phyloP scores from a whole-genome alignment of 1,140 invertebrate genomes.

The Dryas iulia region DNA sequence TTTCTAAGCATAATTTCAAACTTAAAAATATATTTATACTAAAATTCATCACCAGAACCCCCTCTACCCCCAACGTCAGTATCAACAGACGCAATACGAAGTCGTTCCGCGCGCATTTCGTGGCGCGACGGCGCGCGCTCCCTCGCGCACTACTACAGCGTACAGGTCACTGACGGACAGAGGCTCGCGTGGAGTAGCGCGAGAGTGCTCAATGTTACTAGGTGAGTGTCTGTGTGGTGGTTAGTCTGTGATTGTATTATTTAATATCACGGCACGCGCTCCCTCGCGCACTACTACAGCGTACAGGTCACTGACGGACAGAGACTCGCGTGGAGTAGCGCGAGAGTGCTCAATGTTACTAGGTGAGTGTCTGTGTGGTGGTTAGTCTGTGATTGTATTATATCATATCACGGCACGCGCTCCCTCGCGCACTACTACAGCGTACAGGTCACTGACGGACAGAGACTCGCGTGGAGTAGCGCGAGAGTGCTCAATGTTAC shows the following conservation, averaged over 20 bases:
- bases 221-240: no score
- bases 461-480: conserved; percentile 58
- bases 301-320: conserved; percentile 61
- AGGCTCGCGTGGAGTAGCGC: conserved; percentile 61
- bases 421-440: conserved; percentile 69
- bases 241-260: no score
- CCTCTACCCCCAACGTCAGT: conserved; percentile 69
- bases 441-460: conserved; percentile 58
- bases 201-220: conserved; percentile 63
- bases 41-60: conserved; percentile 59
- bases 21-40: background rate
- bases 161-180: conserved; percentile 61
- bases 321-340: conserved; percentile 58
- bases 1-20: no score
- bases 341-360: conserved; percentile 63
- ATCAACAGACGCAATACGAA: conserved; percentile 70
- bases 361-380: no score
- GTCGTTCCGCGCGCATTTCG: conserved; percentile 62
- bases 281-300: conserved; percentile 67
- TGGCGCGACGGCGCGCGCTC: conserved; percentile 63
- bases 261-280: conserved; percentile 51
- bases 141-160: conserved; percentile 65
- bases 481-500: conserved; percentile 65
- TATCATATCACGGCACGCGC: conserved; percentile 49
- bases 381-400: no score